Percentiles rank a stretch among this genome's conserved stretches.
phyloP scores from a whole-genome alignment of 2,797 vertebrate genomes.

The Pyrrhura leucotis region DNA sequence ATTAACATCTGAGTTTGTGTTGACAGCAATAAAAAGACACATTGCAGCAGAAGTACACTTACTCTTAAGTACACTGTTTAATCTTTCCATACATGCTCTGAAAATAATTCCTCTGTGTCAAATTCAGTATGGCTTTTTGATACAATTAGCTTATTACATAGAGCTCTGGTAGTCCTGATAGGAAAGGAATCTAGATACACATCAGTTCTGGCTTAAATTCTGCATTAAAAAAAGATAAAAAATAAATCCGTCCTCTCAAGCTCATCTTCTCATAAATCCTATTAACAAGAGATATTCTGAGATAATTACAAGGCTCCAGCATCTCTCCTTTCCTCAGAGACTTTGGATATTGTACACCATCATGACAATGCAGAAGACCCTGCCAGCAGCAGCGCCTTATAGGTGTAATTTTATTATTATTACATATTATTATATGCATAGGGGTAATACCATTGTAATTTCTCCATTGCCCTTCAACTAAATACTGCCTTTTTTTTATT shows the following conservation, averaged over 20 bases:
- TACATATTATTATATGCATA: too few species aligned
- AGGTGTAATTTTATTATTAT: too few species aligned
- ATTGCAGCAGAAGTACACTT: background rate
- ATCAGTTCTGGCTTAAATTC: background rate
- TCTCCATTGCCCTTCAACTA: background rate
- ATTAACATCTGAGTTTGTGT: background rate
- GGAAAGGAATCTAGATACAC: background rate
- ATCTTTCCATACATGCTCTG: background rate
- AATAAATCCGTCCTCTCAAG: background rate
- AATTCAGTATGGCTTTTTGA: background rate
- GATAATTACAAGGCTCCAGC: background rate
- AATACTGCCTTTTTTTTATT: background rate
- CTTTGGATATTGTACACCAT: background rate
- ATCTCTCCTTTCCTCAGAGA: background rate
- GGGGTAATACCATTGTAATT: background rate
- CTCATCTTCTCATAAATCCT: slow-evolving; percentile 8
- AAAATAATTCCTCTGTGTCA: background rate
- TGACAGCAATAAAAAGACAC: background rate
- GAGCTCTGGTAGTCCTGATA: background rate
- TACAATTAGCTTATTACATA: background rate
- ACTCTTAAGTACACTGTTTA: background rate
- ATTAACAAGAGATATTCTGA: background rate
- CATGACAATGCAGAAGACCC: background rate
- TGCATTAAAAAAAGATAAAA: background rate
- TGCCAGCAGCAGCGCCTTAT: background rate